These are phyloP conservation scores for Amphiura filiformis DNA, from an alignment of 35 echinoderm and acorn worm genomes.

Conservation along the genomic window DNA sequence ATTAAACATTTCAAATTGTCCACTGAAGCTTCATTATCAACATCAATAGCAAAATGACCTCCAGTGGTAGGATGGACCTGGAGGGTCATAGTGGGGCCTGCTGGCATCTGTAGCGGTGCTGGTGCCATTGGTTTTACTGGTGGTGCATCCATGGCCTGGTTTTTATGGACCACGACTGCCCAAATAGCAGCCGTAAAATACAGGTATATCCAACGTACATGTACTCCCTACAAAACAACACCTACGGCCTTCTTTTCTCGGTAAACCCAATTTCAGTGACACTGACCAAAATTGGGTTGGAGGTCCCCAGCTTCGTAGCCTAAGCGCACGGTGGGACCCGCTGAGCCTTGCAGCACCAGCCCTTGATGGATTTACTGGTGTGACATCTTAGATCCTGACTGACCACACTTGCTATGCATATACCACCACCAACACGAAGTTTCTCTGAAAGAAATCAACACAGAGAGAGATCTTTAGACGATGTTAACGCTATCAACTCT, in stretches of 20 bases:
- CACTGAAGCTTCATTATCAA: slow-evolving; percentile 17
- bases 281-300: not conserved
- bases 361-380: not conserved
- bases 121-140: not conserved
- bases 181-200: not conserved
- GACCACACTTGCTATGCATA: not conserved
- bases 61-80: slow-evolving; percentile 39
- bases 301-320: not conserved
- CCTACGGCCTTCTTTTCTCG: too few species aligned
- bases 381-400: not conserved
- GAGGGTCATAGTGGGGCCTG: not conserved
- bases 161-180: not conserved
- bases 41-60: slow-evolving; percentile 20
- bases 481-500: too few species aligned
- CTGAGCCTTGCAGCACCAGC: not conserved
- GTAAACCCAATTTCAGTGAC: not conserved
- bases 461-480: not conserved
- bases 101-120: not conserved
- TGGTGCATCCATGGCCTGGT: slow-evolving; percentile 4
- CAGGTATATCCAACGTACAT: not conserved
- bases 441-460: not conserved
- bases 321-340: not conserved
- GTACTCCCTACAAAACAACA: not conserved
- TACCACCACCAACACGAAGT: not conserved
- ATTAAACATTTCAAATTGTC: slow-evolving; percentile 26